Percentiles rank a stretch among this genome's conserved stretches.
phyloP scores from a whole-genome alignment of 2,113 vertebrate species.

The Cyprinodon tularosa region DNA sequence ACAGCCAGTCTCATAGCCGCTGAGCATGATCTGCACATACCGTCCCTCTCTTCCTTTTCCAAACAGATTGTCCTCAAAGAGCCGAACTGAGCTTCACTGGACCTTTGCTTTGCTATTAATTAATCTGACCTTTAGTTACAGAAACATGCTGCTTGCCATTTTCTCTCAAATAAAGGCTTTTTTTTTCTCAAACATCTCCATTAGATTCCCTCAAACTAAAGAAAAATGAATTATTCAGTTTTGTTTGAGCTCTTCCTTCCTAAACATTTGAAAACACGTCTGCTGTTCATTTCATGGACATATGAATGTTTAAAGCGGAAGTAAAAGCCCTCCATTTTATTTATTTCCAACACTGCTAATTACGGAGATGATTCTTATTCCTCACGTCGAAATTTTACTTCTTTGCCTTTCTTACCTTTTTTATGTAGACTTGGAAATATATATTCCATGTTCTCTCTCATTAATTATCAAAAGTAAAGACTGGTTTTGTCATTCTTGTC shows the following conservation, averaged over 20 bases:
- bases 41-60: conserved; percentile 47
- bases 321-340: no score
- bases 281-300: conserved; percentile 10
- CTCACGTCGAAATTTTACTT: background rate
- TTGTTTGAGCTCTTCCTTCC: conserved; percentile 16
- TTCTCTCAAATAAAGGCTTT: conserved; percentile 51
- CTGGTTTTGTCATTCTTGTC: no score
- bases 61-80: conserved; percentile 54
- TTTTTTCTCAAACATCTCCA: background rate
- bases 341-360: background rate
- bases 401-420: background rate
- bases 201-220: no score
- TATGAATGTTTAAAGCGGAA: background rate
- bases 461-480: no score
- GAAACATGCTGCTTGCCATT: conserved; percentile 59
- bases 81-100: conserved; percentile 51
- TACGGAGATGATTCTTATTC: background rate
- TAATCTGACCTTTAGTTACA: conserved; percentile 64
- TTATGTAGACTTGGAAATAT: no score
- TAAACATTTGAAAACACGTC: conserved; percentile 29
- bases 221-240: background rate
- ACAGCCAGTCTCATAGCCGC: conserved; percentile 60
- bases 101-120: conserved; percentile 58
- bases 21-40: conserved; percentile 66
- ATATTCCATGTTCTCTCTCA: no score